Evolutionary conservation across 1,140 invertebrate genomes (phyloP), one percentile per base, ranked within the genome.

Genomic region (Atta colombica): DNA sequence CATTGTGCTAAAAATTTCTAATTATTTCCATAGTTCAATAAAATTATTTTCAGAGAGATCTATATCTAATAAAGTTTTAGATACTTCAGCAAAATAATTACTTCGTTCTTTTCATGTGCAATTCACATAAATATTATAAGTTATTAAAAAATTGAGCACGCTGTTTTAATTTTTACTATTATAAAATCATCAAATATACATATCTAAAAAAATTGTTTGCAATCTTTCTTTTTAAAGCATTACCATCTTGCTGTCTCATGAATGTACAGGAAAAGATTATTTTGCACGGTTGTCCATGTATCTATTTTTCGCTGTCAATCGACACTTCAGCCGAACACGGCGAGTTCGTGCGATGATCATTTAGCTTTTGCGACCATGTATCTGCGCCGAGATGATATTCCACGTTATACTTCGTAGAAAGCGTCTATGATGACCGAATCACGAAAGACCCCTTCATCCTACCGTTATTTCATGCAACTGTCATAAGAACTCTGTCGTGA

Each of bases 291-390:
- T n/a, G 39, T 63, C 39, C 55, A 31, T 75, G 80, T 84, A 75
- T 45, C 14, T 18, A 74, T 84, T 49, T 74, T 74, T 75, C 39
- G 45, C 55, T 75, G 69, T 84, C 69, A 75, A 84, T 84, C 80
- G 72, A 31, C 80, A 75, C 58, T 53, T 18, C 49, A 35, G 2
- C 35, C 53, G n/a, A 87, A 71, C 68, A 61, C 39, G 84, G 49
- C 51, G 28, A 90, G 86, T 78, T 92, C 89, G 91, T 90, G 91
- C 88, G 72, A 77, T 80, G 90, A 84, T 71, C 71, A 66, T 88
- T 92, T 85, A 74, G 81, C 82, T 89, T 81, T 90, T 85, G 65
- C 84, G 87, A 75, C 68, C 68, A 77, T 86, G 81, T 88, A 60
- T 21, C 31, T 86, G 45, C 45, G 16, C 61, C 82, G 60, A 86